phyloP scores from a whole-genome alignment of 2,113 vertebrate genomes.

The Vanacampus margaritifer region DNA sequence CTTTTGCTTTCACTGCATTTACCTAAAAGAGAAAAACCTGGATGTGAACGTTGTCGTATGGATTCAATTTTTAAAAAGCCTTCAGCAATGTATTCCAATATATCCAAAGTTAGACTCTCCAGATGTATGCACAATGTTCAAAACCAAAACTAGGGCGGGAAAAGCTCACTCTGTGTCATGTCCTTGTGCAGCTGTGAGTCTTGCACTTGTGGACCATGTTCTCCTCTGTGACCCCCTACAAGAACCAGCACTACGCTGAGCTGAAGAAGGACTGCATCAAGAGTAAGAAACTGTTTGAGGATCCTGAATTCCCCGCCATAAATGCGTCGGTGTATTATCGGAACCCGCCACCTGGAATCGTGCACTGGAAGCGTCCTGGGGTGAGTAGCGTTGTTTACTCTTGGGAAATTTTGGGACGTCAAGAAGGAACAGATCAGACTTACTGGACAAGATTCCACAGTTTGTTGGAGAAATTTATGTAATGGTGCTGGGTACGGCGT shows the following conservation, averaged over 20 bases:
- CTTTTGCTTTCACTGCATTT: neutral
- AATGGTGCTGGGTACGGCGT: neutral
- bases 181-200: slow-evolving; percentile 45
- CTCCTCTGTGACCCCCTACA: slow-evolving; percentile 69
- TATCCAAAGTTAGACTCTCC: neutral
- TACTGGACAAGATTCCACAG: neutral
- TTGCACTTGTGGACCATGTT: slow-evolving; percentile 67
- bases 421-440: neutral
- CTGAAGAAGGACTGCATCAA: slow-evolving; percentile 78
- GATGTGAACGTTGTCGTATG: neutral
- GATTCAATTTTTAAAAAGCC: neutral
- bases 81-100: neutral
- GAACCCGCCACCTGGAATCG: slow-evolving; percentile 64
- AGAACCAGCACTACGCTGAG: slow-evolving; percentile 79
- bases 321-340: slow-evolving; percentile 81
- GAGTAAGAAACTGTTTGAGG: slow-evolving; percentile 80
- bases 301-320: slow-evolving; percentile 82
- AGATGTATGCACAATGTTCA: neutral
- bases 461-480: neutral
- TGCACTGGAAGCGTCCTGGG: slow-evolving; percentile 89
- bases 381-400: slow-evolving; percentile 59
- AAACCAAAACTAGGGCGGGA: neutral
- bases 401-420: neutral
- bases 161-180: slow-evolving; percentile 5
- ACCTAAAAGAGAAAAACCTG: neutral